Evolutionary conservation across 2,888 invertebrate genomes (phyloP).

Genomic region (Drosophila recens): DNA sequence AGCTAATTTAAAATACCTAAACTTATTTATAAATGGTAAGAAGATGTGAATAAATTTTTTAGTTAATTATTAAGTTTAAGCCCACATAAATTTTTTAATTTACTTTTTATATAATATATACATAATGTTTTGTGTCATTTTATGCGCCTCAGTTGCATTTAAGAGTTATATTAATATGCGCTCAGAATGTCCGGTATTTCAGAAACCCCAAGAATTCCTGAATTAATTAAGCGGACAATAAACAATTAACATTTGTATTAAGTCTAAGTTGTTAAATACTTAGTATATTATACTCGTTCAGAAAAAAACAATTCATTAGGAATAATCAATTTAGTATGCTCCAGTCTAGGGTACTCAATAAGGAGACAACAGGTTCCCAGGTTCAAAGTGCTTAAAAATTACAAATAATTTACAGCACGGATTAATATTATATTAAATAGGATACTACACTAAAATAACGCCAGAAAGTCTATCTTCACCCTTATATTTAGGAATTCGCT

Average conservation of each 20-base stretch:
- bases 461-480: no score
- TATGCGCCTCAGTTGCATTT: not conserved
- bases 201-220: conserved; percentile 54
- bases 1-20: no score
- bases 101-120: not conserved
- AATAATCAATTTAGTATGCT: not conserved
- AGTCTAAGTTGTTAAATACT: conserved; percentile 33
- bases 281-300: not conserved
- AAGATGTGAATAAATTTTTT: no score
- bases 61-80: no score
- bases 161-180: not conserved
- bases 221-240: conserved; percentile 53
- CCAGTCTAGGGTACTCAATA: not conserved
- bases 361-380: not conserved
- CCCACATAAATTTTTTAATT: no score
- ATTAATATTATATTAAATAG: not conserved
- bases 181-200: conserved; percentile 40
- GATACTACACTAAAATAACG: no score
- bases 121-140: not conserved
- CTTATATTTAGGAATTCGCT: no score
- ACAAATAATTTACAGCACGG: no score
- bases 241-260: conserved; percentile 31
- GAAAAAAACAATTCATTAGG: conserved; percentile 2
- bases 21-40: no score
- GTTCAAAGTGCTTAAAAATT: conserved; percentile 5